Conservation (phyloP, 2,113 vertebrate genomes). For the Sorex araneus region DNA sequence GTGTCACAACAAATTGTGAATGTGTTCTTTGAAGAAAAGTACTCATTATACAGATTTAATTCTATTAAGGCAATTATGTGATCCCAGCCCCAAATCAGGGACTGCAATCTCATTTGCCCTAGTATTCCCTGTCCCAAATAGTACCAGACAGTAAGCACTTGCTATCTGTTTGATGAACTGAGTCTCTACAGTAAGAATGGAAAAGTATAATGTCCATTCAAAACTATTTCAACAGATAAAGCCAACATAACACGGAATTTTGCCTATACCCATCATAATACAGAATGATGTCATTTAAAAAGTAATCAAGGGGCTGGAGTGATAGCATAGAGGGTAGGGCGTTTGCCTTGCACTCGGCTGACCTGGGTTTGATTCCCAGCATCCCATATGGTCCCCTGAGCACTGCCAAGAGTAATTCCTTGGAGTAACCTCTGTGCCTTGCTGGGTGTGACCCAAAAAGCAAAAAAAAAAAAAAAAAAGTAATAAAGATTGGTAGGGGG, state of each 20-base stretch:
- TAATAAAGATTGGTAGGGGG: too few relatives aligned
- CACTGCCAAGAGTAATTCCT: too few relatives aligned
- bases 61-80: conserved; percentile 43
- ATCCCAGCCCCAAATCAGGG: conserved; percentile 19
- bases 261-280: neutral
- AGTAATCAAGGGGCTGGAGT: too few relatives aligned
- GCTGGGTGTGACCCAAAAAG: too few relatives aligned
- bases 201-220: conserved; percentile 50
- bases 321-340: too few relatives aligned
- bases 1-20: conserved; percentile 68
- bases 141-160: neutral
- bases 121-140: conserved; percentile 25
- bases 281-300: neutral
- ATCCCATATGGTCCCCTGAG: too few relatives aligned
- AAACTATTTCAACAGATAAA: conserved; percentile 30
- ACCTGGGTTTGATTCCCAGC: too few relatives aligned
- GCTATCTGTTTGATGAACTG: conserved; percentile 46
- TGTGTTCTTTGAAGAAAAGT: conserved; percentile 37
- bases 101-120: conserved; percentile 32
- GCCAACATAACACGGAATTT: neutral
- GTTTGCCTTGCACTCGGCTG: too few relatives aligned
- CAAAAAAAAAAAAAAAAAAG: too few relatives aligned
- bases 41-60: conserved; percentile 13
- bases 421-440: too few relatives aligned
- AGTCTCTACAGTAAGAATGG: conserved; percentile 1